Evolutionary conservation across 53 echinoderm and acorn worm species (phyloP).

Genomic region (Arbacia lixula): DNA sequence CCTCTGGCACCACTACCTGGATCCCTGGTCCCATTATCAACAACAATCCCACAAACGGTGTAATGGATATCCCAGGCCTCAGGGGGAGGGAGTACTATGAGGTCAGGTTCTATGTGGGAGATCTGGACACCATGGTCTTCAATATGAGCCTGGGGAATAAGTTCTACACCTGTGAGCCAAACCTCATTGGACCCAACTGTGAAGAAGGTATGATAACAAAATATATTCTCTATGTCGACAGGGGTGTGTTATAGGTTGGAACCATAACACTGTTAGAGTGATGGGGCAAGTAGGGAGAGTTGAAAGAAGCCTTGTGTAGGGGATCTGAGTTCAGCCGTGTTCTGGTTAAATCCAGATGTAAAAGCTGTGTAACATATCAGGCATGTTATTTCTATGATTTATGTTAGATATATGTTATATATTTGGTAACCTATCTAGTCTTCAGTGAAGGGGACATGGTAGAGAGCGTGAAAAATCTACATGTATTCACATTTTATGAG

Average conservation of each 20-base stretch:
- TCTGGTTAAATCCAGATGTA: too few relatives aligned
- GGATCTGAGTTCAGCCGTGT: neutral
- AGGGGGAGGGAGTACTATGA: slow-evolving; percentile 74
- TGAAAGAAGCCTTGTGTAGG: neutral
- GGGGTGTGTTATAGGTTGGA: neutral
- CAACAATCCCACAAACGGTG: slow-evolving; percentile 14
- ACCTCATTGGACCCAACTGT: slow-evolving; percentile 82
- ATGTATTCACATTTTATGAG: too few relatives aligned
- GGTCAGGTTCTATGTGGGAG: slow-evolving; percentile 59
- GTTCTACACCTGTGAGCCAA: slow-evolving; percentile 83
- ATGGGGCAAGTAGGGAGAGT: neutral
- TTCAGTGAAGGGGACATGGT: too few relatives aligned
- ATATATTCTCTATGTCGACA: too few relatives aligned
- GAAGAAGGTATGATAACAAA: slow-evolving; percentile 81
- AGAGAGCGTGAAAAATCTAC: too few relatives aligned
- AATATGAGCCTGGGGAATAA: slow-evolving; percentile 52
- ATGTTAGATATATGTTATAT: too few relatives aligned
- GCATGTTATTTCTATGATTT: too few relatives aligned
- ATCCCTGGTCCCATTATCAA: slow-evolving; percentile 53
- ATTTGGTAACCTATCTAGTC: too few relatives aligned
- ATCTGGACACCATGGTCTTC: slow-evolving; percentile 21
- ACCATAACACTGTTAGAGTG: neutral
- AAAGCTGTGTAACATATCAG: too few relatives aligned
- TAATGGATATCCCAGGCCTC: slow-evolving; percentile 71
- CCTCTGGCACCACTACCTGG: slow-evolving; percentile 72